phyloP scores from a whole-genome alignment of 2,113 vertebrate species.

The Lagopus leucura region DNA sequence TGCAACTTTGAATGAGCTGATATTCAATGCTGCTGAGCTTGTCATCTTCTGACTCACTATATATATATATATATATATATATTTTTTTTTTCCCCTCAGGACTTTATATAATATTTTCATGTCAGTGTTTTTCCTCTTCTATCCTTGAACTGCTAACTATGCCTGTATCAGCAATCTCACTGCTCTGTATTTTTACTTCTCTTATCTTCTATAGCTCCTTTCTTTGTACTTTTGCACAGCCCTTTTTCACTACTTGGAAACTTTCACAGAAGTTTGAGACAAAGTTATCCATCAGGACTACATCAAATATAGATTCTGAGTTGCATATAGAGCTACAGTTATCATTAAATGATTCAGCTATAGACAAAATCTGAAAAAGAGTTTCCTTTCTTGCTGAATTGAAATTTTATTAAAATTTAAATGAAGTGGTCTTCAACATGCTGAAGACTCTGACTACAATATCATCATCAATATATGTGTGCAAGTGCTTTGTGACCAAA shows the following conservation, averaged over 20 bases:
- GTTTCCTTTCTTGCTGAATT: background rate
- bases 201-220: background rate
- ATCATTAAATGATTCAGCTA: background rate
- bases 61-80: too few relatives aligned
- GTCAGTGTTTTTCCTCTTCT: background rate
- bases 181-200: background rate
- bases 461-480: background rate
- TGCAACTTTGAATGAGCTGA: background rate
- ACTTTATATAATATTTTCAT: background rate
- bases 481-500: background rate
- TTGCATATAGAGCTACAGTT: background rate
- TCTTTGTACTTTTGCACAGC: background rate
- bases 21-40: background rate
- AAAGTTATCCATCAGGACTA: background rate
- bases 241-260: background rate
- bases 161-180: background rate
- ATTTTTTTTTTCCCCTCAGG: background rate
- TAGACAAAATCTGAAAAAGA: background rate
- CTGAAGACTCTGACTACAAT: background rate
- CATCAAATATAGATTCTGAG: background rate
- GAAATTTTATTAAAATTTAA: background rate
- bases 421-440: background rate
- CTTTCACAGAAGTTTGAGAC: background rate
- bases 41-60: background rate
- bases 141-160: background rate